Conservation (phyloP, 2,113 vertebrate genomes). For the Sylvietta virens region DNA sequence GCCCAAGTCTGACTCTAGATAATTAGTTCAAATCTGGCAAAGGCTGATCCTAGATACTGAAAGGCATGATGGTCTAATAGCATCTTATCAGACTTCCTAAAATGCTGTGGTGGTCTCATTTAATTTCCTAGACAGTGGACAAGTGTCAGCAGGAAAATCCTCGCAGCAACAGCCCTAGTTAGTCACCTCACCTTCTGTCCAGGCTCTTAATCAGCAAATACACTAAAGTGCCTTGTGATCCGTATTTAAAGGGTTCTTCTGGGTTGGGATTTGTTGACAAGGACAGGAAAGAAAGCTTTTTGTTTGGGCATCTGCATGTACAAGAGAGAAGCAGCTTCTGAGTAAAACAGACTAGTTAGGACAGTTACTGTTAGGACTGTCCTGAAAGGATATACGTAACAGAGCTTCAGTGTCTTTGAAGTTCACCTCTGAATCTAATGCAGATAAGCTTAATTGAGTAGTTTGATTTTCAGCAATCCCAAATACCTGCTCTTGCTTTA, state of each 20-base stretch:
- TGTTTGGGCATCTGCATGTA: background rate
- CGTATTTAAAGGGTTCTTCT: background rate
- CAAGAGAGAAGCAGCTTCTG: background rate
- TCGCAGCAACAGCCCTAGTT: background rate
- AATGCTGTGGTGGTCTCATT: background rate
- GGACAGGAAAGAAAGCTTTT: background rate
- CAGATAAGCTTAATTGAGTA: background rate
- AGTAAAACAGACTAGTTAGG: background rate
- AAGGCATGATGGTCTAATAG: background rate
- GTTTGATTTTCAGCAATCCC: background rate
- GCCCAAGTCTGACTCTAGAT: background rate
- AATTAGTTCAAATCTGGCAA: background rate
- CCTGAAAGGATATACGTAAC: background rate
- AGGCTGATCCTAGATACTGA: background rate
- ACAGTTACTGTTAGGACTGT: background rate
- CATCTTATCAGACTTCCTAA: background rate
- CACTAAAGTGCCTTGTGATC: slow-evolving; percentile 1
- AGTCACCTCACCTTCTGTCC: slow-evolving; percentile 10
- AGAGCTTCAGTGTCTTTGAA: background rate
- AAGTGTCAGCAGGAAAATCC: background rate
- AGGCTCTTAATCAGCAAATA: background rate
- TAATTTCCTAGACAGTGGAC: background rate
- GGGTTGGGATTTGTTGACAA: background rate
- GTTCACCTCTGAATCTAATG: background rate
- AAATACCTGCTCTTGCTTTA: background rate